phyloP scores from a whole-genome alignment of 2,888 invertebrate genomes.

The Drosophila mettleri region DNA sequence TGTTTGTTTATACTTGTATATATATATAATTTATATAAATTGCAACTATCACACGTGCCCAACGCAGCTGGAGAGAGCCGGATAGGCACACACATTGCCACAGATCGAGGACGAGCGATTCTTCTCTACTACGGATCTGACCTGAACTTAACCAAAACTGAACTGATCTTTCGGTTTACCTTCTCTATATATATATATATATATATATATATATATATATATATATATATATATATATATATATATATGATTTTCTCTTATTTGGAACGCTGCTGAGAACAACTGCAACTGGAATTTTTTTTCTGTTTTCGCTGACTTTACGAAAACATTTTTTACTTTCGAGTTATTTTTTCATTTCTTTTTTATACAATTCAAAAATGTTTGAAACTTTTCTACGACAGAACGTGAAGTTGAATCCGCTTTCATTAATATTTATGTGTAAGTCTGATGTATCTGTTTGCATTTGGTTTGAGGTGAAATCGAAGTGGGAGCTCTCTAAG shows the following conservation, averaged over 20 bases:
- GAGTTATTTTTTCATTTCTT: constrained; percentile 14
- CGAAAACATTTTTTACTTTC: constrained; percentile 30
- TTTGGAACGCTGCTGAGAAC: constrained; percentile 72
- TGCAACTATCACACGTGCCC: constrained; percentile 81
- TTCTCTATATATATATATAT: constrained; percentile 12
- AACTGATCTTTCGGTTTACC: constrained; percentile 49
- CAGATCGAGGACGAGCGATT: constrained; percentile 66
- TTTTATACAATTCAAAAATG: constrained; percentile 70
- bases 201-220: background rate
- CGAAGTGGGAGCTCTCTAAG: constrained; percentile 34
- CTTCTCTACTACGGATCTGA: constrained; percentile 62
- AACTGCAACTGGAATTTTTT: constrained; percentile 79
- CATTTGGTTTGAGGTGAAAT: constrained; percentile 43
- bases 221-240: constrained; percentile 1
- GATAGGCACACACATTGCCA: constrained; percentile 76
- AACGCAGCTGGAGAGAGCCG: constrained; percentile 50
- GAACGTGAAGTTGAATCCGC: constrained; percentile 54
- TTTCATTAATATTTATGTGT: constrained; percentile 36
- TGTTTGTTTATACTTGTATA: constrained; percentile 44
- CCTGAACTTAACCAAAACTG: constrained; percentile 53
- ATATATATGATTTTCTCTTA: constrained; percentile 11
- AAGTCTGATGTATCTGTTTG: constrained; percentile 37
- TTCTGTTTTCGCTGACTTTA: constrained; percentile 21
- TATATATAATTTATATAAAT: constrained; percentile 75
- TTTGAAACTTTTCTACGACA: constrained; percentile 67